Evolutionary conservation across 2,113 vertebrate species (phyloP).

Genomic region (Pycnonotus jocosus): DNA sequence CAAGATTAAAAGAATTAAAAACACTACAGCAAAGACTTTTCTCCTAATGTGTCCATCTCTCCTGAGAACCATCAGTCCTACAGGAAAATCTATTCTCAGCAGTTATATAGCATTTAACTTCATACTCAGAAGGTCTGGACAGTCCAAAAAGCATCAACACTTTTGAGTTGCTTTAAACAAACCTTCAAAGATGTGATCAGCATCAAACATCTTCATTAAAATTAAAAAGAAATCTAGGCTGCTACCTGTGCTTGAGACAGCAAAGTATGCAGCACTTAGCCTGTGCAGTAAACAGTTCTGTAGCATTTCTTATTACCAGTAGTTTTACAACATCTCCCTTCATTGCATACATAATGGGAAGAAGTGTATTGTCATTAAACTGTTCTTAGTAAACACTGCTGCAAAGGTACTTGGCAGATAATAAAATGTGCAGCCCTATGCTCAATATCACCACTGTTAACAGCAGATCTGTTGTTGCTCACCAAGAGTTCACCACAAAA

Average conservation of each 20-base stretch:
- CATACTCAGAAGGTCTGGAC: background rate
- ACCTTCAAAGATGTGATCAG: background rate
- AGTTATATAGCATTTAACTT: background rate
- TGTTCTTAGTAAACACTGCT: conserved; percentile 43
- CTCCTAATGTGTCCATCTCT: background rate
- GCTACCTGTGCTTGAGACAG: background rate
- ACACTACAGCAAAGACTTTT: background rate
- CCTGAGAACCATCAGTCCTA: background rate
- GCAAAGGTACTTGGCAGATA: conserved; percentile 4
- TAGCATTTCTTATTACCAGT: conserved; percentile 54
- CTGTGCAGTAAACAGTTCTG: background rate
- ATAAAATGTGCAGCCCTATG: background rate
- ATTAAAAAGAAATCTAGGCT: background rate
- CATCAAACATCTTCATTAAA: background rate
- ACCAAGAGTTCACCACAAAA: background rate
- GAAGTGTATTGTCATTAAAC: conserved; percentile 54
- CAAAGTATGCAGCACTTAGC: background rate
- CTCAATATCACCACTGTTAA: background rate
- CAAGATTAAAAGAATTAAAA: background rate
- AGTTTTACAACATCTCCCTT: conserved; percentile 52
- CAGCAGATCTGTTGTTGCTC: background rate
- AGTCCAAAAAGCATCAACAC: background rate
- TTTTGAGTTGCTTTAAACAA: background rate
- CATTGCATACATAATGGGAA: conserved; percentile 52
- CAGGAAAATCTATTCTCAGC: background rate